A percentile compares a stretch with the other conserved stretches of the same genome.
phyloP scores from a whole-genome alignment of 2,888 invertebrate genomes.

The Plemyria rubiginata region DNA sequence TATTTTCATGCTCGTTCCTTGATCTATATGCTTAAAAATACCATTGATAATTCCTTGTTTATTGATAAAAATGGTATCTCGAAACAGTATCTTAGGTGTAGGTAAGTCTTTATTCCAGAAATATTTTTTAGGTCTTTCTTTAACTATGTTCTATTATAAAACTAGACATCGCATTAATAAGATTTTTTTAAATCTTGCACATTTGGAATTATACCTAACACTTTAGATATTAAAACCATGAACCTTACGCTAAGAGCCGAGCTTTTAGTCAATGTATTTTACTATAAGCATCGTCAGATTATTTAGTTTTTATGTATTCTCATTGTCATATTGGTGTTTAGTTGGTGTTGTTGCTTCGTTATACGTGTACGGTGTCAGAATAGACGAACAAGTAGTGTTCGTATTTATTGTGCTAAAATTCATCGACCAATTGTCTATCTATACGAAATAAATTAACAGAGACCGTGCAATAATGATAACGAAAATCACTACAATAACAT shows the following conservation, averaged over 20 bases:
- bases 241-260: slow-evolving; percentile 56
- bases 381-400: slow-evolving; percentile 71
- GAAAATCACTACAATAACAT: background rate
- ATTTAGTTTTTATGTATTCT: slow-evolving; percentile 41
- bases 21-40: slow-evolving; percentile 12
- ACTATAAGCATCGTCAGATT: slow-evolving; percentile 39
- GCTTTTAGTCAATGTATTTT: slow-evolving; percentile 61
- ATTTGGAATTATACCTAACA: slow-evolving; percentile 53
- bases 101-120: background rate
- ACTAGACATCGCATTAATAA: slow-evolving; percentile 8
- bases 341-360: slow-evolving; percentile 80
- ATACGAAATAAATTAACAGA: slow-evolving; percentile 55
- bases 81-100: background rate
- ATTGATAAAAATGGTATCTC: slow-evolving; percentile 5
- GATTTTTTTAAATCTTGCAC: slow-evolving; percentile 51
- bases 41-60: slow-evolving; percentile 5
- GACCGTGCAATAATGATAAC: slow-evolving; percentile 55
- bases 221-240: slow-evolving; percentile 49
- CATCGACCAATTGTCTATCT: slow-evolving; percentile 53
- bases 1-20: slow-evolving; percentile 38
- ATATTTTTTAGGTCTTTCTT: background rate
- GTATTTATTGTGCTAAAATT: slow-evolving; percentile 60
- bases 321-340: slow-evolving; percentile 66
- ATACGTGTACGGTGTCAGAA: slow-evolving; percentile 63
- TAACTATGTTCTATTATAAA: background rate